Evolutionary conservation across 2,113 vertebrate species (phyloP), one percentile per base, ranked within the genome.

Genomic region (Chionis minor): DNA sequence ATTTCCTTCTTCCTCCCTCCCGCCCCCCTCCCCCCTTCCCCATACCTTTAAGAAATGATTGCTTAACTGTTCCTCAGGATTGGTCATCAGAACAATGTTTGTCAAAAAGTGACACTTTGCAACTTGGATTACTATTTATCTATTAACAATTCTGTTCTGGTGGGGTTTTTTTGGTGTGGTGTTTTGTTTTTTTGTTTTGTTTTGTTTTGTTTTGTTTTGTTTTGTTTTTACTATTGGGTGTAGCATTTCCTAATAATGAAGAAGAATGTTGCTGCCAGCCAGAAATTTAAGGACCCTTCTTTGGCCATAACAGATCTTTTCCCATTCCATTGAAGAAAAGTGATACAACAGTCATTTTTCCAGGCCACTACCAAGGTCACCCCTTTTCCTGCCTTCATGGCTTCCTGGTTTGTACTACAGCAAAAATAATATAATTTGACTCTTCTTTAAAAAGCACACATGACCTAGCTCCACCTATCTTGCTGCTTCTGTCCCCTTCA

Each of bases 241-340:
- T 16, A 78, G 54, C 15, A 8, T 86, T 93, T 92, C 59, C 51
- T 86, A 65, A 47, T 78, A 88, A 80, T 8, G 12, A 81, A 75
- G 24, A 32, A 65, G n/a, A 55, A 69, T 19, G 18, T 38, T 90
- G 54, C 40, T 86, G 14, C 23, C 10, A 51, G 51, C 18, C 32
- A 86, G 58, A 86, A 86, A 85, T 14, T 2, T 35, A 66, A 82
- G 24, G 51, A 44, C 9, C 5, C 19, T 72, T 79, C 54, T 91
- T 75, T 65, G 45, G 12, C 17, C 81, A 16, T 54, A 83, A 62
- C 2, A 51, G 22, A 45, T 32, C 19, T 77, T 91, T 82, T 77
- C 15, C 38, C 8, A 58, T 93, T 88, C 33, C 30, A 40, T 66
- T 84, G 51, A 87, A 87, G n/a, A 88, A 81, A 93, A 90, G 20